phyloP scores from a whole-genome alignment of 2,113 vertebrate species.

The Pelusios castaneus region DNA sequence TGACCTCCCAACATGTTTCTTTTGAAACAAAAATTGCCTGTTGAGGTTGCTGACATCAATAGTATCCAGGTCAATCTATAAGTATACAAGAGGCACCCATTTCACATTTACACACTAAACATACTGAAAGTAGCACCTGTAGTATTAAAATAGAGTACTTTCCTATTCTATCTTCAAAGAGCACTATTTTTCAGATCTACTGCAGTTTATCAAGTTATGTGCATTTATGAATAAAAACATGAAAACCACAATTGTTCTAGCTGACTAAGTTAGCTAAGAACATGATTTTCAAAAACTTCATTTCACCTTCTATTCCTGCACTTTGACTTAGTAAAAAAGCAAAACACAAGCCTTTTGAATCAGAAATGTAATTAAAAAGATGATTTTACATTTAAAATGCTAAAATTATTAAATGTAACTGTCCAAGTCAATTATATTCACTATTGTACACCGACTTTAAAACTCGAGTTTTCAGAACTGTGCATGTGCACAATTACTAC shows the following conservation, averaged over 20 bases:
- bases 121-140: not conserved
- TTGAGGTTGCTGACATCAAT: conserved; percentile 99
- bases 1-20: conserved; percentile 98
- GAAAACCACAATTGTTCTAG: not conserved
- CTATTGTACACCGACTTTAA: not conserved
- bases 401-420: not conserved
- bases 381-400: not conserved
- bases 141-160: not conserved
- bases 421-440: not conserved
- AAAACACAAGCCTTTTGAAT: not conserved
- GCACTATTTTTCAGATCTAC: not conserved
- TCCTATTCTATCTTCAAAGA: not conserved
- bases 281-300: not conserved
- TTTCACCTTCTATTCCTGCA: not conserved
- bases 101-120: conserved; percentile 16
- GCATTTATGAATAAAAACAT: not conserved
- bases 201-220: not conserved
- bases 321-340: not conserved
- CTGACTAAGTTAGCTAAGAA: not conserved
- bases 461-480: not conserved
- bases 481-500: not conserved
- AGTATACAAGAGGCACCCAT: conserved; percentile 53
- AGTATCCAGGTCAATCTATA: conserved; percentile 96
- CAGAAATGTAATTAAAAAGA: not conserved
- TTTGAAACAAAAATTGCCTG: conserved; percentile 98